Evolutionary conservation across 2,797 vertebrate genomes (phyloP).

Genomic region (Periparus ater): DNA sequence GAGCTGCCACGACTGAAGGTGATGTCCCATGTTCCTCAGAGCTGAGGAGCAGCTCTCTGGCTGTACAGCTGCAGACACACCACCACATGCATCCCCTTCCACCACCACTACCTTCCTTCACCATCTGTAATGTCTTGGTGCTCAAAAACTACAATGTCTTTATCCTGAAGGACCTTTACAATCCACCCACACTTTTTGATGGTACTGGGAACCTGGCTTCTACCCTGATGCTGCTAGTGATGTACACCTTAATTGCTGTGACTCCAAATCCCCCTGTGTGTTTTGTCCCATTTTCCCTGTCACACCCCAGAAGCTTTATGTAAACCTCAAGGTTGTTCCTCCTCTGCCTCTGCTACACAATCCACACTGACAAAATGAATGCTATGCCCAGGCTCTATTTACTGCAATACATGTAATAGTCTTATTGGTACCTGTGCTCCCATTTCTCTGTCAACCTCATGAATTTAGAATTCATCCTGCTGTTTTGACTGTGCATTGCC

Average conservation of each 20-base stretch:
- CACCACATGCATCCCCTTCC: background rate
- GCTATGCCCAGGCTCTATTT: background rate
- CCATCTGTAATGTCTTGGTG: rapidly evolving
- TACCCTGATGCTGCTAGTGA: background rate
- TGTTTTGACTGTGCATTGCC: background rate
- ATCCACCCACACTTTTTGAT: background rate
- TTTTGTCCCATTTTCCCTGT: background rate
- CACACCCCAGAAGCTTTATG: background rate
- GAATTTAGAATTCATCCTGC: background rate
- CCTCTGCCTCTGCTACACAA: background rate
- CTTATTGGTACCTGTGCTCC: background rate
- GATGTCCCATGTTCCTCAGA: background rate
- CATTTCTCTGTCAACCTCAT: background rate
- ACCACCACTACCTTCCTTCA: background rate
- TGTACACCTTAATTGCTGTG: background rate
- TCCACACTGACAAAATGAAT: background rate
- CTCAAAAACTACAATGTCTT: background rate
- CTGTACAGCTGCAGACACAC: background rate
- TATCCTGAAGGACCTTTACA: background rate
- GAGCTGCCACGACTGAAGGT: background rate
- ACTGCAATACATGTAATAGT: background rate
- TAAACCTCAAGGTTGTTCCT: background rate
- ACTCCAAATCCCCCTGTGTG: background rate
- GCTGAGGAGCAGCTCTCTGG: background rate
- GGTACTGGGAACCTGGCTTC: background rate